Evolutionary conservation across 1,140 invertebrate genomes (phyloP), one percentile per base, ranked within the genome.

Genomic region (Danaus plexippus): DNA sequence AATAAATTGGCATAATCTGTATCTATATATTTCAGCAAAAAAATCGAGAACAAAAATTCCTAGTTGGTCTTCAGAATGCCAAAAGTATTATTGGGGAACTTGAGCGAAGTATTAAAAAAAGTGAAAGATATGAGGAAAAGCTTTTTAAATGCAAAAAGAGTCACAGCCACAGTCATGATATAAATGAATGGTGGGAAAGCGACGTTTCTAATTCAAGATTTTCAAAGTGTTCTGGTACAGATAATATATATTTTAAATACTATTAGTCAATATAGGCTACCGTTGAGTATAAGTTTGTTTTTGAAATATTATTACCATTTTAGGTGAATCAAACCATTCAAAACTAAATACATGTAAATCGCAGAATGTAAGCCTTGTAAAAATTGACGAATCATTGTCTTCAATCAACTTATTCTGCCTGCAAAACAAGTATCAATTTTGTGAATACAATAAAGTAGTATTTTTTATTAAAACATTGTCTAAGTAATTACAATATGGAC

Each of bases 361-460:
- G 22, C 22, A 32, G 22, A 32, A 32, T 32, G 22, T 32, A 60
- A 72, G 51, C 55, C 52, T 57, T 48, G 61, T 67, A 5, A 64
- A 75, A 15, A 43, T 69, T 7, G 56, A 63, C 9, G 67, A 79
- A 47, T 71, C 75, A 11, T 81, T 75, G 74, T 83, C 81, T 13
- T 69, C 77, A 3, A 76, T 77, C 66, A 79, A 71, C 61, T 76
- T 81, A 43, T 70, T 74, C 0, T 80, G 75, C 57, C 61, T 83
- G 10, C 80, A 83, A 58, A 77, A 74, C 53, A 75, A 82, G 81
- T 85, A 53, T 32, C 2, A 7, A 4, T 32, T 32, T 32, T 32
- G 22, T 32, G 7, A 32, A 32, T 32, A 32, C 22, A 32, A 32
- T 32, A 32, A 32, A 32, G 22, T 32, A 32, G 22, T 32, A 32